Evolutionary conservation across 2,888 invertebrate species (phyloP).

Genomic region (Tenthredo notha): DNA sequence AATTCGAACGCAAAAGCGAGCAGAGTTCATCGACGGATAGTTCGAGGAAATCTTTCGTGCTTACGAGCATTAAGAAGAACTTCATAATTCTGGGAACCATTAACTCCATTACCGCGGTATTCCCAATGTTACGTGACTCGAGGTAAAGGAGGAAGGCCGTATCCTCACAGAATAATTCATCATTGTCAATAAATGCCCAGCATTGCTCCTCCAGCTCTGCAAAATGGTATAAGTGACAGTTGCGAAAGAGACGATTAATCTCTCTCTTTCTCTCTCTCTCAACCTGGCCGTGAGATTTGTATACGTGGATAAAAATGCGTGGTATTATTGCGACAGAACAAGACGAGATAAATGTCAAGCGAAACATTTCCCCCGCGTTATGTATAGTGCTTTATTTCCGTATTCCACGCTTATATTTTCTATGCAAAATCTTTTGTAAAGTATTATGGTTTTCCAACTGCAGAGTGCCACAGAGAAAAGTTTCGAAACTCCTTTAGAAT

Average conservation of each 20-base stretch:
- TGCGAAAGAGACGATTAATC: conserved; percentile 5
- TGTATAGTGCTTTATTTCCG: conserved; percentile 25
- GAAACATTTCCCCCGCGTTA: conserved; percentile 12
- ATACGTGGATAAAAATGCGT: not conserved
- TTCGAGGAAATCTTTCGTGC: conserved; percentile 87
- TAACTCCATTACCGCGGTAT: conserved; percentile 84
- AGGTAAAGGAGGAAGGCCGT: conserved; percentile 86
- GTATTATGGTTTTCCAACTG: conserved; percentile 10
- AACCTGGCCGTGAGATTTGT: not conserved
- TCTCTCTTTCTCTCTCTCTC: conserved; percentile 11
- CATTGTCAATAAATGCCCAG: conserved; percentile 87
- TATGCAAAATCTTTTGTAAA: conserved; percentile 35
- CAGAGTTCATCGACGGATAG: conserved; percentile 84
- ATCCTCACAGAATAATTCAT: conserved; percentile 86
- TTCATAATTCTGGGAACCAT: conserved; percentile 88
- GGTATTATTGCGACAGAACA: conserved; percentile 6
- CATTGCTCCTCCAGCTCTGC: conserved; percentile 88
- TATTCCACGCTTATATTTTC: not conserved
- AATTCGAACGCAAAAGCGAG: conserved; percentile 85
- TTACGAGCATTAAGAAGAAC: conserved; percentile 88
- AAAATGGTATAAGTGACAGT: conserved; percentile 6
- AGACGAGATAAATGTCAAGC: conserved; percentile 36
- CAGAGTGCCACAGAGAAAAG: conserved; percentile 30
- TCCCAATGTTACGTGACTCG: conserved; percentile 81
- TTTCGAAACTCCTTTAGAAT: conserved; percentile 29